Conservation (phyloP, 2,113 vertebrate species). For the Tragelaphus strepsiceros region DNA sequence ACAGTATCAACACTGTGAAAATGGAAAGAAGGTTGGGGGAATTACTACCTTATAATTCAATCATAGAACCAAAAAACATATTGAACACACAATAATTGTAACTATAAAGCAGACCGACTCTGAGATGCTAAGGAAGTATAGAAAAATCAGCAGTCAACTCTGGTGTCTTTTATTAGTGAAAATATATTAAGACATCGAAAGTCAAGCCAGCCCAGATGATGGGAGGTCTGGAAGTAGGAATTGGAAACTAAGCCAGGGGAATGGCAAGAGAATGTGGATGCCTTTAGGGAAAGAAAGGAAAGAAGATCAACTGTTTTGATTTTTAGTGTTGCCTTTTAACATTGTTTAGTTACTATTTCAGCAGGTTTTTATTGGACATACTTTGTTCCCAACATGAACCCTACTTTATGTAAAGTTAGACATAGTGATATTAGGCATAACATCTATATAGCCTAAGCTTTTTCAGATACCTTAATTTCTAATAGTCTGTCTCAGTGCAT, state of each 20-base stretch:
- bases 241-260: background rate
- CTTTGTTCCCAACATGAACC: background rate
- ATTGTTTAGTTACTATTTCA: background rate
- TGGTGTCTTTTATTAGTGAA: background rate
- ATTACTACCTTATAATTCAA: background rate
- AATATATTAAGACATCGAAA: background rate
- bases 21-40: background rate
- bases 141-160: background rate
- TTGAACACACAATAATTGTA: background rate
- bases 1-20: background rate
- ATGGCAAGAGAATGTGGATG: background rate
- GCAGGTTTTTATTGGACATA: background rate
- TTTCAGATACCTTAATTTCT: background rate
- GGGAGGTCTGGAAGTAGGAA: background rate
- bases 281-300: background rate
- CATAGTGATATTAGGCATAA: background rate
- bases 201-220: background rate
- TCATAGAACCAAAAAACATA: background rate
- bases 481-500: background rate
- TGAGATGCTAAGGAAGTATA: background rate
- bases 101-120: background rate
- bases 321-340: background rate
- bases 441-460: background rate
- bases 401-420: conserved; percentile 20
- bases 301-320: background rate